These are phyloP conservation scores for Cuculus canorus DNA, from an alignment of 2,797 vertebrate genomes.

Conservation along the genomic window DNA sequence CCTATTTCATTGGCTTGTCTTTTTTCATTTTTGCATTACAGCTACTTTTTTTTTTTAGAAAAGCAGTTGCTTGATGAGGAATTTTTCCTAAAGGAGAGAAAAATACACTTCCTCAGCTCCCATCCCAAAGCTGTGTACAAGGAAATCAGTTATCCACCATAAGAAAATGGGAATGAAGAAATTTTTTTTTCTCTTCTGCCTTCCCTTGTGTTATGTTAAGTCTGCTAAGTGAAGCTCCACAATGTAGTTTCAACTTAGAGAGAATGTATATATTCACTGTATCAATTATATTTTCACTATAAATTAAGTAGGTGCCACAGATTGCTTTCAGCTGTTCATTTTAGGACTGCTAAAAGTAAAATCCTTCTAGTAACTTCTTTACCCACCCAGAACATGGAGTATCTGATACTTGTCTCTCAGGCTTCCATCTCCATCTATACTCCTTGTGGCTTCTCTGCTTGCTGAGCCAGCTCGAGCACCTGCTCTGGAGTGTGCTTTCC, in stretches of 20 bases:
- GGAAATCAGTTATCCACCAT: not conserved
- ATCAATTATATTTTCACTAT: not conserved
- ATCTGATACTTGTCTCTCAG: not conserved
- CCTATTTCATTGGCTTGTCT: not conserved
- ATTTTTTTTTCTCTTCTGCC: not conserved
- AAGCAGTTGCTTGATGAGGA: not conserved
- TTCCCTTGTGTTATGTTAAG: not conserved
- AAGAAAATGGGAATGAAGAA: not conserved
- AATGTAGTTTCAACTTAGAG: not conserved
- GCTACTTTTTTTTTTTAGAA: not conserved
- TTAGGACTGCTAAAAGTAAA: not conserved
- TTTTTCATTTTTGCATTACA: not conserved
- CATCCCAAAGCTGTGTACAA: not conserved
- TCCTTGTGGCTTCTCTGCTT: not conserved
- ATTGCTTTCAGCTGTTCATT: not conserved
- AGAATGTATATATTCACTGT: not conserved
- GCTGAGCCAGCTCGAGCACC: slow-evolving; percentile 51
- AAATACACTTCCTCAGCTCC: accelerated
- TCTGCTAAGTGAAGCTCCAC: not conserved
- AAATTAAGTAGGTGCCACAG: not conserved
- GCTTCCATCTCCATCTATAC: not conserved
- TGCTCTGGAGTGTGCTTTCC: slow-evolving; percentile 49
- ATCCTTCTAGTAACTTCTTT: not conserved
- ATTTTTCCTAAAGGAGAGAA: not conserved
- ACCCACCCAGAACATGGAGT: not conserved